These are phyloP conservation scores for Bellardia pandia DNA, from an alignment of 2,888 invertebrate species.

Conservation along the genomic window DNA sequence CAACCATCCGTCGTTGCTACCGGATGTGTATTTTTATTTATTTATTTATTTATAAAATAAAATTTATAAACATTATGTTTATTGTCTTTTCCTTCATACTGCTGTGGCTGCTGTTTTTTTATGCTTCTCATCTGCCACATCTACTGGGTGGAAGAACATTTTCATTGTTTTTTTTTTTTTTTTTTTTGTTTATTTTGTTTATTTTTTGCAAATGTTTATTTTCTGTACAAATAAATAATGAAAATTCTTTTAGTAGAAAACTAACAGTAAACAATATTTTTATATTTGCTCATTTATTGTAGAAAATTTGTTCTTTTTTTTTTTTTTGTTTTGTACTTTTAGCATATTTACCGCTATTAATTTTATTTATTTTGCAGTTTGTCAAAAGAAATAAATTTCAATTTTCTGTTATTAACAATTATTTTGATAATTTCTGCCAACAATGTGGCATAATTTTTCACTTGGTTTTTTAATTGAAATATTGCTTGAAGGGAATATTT, in stretches of 20 bases:
- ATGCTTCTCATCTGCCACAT: neutral
- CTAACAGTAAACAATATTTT: neutral
- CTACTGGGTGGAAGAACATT: slow-evolving; percentile 14
- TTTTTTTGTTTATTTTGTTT: slow-evolving; percentile 25
- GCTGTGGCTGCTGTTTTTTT: neutral
- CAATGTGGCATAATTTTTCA: slow-evolving; percentile 6
- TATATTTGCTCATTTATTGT: neutral
- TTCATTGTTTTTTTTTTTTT: neutral
- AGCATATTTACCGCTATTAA: slow-evolving; percentile 12
- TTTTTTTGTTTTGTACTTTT: neutral
- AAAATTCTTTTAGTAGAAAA: slow-evolving; percentile 12
- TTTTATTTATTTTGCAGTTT: slow-evolving; percentile 20
- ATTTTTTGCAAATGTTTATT: slow-evolving; percentile 23
- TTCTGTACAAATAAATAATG: slow-evolving; percentile 23
- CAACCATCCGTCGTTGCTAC: slow-evolving; percentile 18
- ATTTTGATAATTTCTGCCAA: slow-evolving; percentile 11
- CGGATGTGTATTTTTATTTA: slow-evolving; percentile 49
- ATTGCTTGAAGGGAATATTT: too few species aligned
- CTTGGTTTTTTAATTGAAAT: neutral
- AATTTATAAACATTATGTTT: slow-evolving; percentile 29
- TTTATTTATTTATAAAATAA: slow-evolving; percentile 37
- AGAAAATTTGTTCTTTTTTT: slow-evolving; percentile 2
- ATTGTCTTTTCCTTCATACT: slow-evolving; percentile 7
- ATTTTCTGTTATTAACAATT: slow-evolving; percentile 8
- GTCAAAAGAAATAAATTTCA: slow-evolving; percentile 10